phyloP scores from a whole-genome alignment of 2,888 invertebrate species.

The Orthosia gothica region DNA sequence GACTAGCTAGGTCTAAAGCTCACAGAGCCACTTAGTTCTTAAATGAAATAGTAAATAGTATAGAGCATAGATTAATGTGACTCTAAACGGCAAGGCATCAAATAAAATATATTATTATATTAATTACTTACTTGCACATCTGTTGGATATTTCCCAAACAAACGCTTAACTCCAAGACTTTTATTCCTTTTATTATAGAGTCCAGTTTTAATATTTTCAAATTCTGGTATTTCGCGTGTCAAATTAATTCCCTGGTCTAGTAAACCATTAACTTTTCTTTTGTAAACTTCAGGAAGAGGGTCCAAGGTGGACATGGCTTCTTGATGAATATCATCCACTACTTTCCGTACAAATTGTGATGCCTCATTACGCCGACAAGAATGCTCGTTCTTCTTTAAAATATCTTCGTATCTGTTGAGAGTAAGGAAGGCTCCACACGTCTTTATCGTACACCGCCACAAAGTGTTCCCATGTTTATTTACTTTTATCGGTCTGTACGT shows the following conservation, averaged over 20 bases:
- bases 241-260: constrained; percentile 38
- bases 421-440: constrained; percentile 40
- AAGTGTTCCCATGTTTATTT: constrained; percentile 35
- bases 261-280: no score
- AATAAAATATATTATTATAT: no score
- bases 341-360: constrained; percentile 41
- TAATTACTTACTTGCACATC: constrained; percentile 39
- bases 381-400: constrained; percentile 40
- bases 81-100: no score
- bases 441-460: constrained; percentile 38
- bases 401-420: constrained; percentile 25
- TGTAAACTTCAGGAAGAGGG: constrained; percentile 35
- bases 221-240: constrained; percentile 14
- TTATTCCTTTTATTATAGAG: constrained; percentile 37
- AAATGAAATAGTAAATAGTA: no score
- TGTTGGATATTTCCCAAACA: constrained; percentile 32
- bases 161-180: constrained; percentile 40
- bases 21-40: no score
- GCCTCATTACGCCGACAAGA: constrained; percentile 40
- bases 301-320: constrained; percentile 44
- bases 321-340: constrained; percentile 42
- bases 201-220: constrained; percentile 39
- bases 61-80: no score
- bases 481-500: constrained; percentile 20
- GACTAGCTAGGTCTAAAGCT: no score